Base-by-base conservation (phyloP, 2,797 vertebrate species). In the Spinibarbus caldwelli region DNA sequence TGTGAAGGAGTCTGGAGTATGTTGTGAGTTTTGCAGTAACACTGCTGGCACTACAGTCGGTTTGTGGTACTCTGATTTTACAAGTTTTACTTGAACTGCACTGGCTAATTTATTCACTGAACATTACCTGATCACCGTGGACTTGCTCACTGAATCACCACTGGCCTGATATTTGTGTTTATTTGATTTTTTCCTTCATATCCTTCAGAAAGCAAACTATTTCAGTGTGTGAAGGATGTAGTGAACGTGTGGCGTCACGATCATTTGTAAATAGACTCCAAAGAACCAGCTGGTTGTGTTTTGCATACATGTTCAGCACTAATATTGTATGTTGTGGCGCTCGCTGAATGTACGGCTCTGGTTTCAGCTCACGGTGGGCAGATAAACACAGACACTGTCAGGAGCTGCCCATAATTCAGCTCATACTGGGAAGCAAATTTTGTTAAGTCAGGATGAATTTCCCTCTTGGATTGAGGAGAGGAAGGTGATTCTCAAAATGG, bases 351-450 rank as follows among this genome's bases (percentile, higher is more conserved):
- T 88, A 57, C 82, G 52, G 78, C 64, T 80, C 81, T 75, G 82
- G 78, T 85, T 87, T 88, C 82, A 80, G 86, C 78, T 54, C 78
- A 54, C 82, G 86, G 86, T 89, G 80, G 84, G 84, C 81, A 85
- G 76, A 83, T 83, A 49, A 85, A 85, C 80, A 49, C 68, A 62
- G 49, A 87, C 84, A 64, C 72, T 84, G 80, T 57, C 67, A 76
- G 67, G 43, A 54, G 38, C 26, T n/a, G 70, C 70, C 14, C 43
- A 36, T 41, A 72, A 1, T 59, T 71, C 36, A 57, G 21, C 45
- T 41, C 75, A 3, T 5, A 57, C 34, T 1, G 67, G 66, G 17
- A 80, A 29, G 47, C 21, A 23, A 43, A 62, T 41, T 11, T 11
- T 45, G 80, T 62, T 62, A 78, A 62, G 36, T 78, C 38, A 9